A percentile compares a stretch with the other conserved stretches of the same genome.
Conservation (phyloP, 2,888 invertebrate genomes). For the Fissipunctia ypsillon region DNA sequence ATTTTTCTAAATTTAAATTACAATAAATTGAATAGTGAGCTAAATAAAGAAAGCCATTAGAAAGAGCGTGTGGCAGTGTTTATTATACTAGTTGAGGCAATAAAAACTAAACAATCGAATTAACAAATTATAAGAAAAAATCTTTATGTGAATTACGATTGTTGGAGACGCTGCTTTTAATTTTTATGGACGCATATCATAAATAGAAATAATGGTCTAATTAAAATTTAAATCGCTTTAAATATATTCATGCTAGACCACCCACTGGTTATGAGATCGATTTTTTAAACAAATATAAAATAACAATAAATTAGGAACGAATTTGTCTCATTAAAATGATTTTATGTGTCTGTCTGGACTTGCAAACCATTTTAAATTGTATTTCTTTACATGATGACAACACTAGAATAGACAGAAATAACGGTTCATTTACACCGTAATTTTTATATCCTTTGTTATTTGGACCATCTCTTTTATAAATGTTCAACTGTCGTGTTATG, state of each 20-base stretch:
- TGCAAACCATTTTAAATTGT: conserved; percentile 1
- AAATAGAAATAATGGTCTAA: conserved; percentile 46
- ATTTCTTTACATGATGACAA: conserved; percentile 1
- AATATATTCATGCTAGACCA: conserved; percentile 57
- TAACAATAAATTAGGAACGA: conserved; percentile 55
- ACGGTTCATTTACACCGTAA: neutral
- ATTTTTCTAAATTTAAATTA: neutral
- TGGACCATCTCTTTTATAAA: neutral
- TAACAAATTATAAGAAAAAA: conserved; percentile 26
- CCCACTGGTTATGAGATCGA: conserved; percentile 52
- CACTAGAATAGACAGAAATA: conserved; percentile 4
- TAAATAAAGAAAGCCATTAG: conserved; percentile 7
- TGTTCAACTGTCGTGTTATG: no score
- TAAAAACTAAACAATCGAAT: conserved; percentile 44
- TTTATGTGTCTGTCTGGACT: conserved; percentile 48
- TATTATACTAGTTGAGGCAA: conserved; percentile 1
- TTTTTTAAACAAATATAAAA: conserved; percentile 35
- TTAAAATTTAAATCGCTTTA: conserved; percentile 59
- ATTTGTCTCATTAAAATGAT: conserved; percentile 48
- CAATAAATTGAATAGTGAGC: neutral
- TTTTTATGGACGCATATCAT: conserved; percentile 32
- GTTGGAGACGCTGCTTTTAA: conserved; percentile 6
- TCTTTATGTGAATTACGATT: conserved; percentile 25
- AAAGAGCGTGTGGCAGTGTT: conserved; percentile 1
- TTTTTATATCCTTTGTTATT: conserved; percentile 7